Evolutionary conservation across 1,140 invertebrate species (phyloP).

Genomic region (Proales similis): DNA sequence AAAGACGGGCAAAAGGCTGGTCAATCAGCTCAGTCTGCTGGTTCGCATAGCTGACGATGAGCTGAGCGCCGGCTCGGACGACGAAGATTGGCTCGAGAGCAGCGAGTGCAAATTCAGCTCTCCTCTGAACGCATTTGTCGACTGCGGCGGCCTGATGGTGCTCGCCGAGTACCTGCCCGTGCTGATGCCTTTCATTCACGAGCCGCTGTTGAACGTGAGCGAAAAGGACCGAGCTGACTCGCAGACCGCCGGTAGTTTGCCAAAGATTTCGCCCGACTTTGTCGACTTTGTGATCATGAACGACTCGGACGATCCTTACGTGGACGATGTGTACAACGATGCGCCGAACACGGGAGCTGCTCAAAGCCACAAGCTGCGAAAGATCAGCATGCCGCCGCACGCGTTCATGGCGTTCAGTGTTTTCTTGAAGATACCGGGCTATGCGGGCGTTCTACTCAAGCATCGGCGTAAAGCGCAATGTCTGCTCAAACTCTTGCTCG

Average conservation of each 20-base stretch:
- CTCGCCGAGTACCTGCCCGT: constrained; percentile 75
- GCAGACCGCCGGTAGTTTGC: constrained; percentile 41
- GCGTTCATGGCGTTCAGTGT: constrained; percentile 79
- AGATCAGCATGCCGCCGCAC: constrained; percentile 67
- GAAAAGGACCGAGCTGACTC: constrained; percentile 59
- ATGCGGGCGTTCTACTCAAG: constrained; percentile 74
- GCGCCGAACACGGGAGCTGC: constrained; percentile 27
- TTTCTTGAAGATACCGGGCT: constrained; percentile 75
- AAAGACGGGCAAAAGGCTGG: neutral
- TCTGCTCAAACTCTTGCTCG: constrained; percentile 71
- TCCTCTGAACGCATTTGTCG: constrained; percentile 72
- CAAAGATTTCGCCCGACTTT: constrained; percentile 23
- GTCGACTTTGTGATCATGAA: constrained; percentile 36
- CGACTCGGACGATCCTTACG: constrained; percentile 42
- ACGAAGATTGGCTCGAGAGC: constrained; percentile 39
- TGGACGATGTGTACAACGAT: constrained; percentile 41
- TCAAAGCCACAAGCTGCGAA: constrained; percentile 6
- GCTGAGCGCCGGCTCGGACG: neutral
- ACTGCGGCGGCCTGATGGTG: constrained; percentile 73
- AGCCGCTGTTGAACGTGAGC: constrained; percentile 20
- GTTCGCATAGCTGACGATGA: neutral
- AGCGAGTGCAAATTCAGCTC: constrained; percentile 55
- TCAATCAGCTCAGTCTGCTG: neutral
- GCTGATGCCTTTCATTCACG: constrained; percentile 60
- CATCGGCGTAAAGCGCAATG: constrained; percentile 75